Conservation (phyloP, 2,888 invertebrate species). For the Lycia hirtaria region DNA sequence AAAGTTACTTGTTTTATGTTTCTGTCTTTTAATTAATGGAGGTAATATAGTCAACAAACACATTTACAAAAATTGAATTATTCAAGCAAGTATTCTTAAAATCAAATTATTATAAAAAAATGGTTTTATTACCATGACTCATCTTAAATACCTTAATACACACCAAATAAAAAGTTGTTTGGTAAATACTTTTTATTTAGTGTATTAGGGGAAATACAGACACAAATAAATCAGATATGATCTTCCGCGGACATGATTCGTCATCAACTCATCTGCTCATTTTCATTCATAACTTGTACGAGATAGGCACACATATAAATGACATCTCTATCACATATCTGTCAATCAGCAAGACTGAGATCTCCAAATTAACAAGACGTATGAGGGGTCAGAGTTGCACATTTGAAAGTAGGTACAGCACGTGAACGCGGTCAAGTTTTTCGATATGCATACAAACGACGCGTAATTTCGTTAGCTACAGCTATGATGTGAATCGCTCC, state of each 20-base stretch:
- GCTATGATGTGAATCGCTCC: constrained; percentile 3
- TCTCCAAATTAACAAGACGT: constrained; percentile 25
- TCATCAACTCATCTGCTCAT: background rate
- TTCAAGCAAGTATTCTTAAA: too few relatives aligned
- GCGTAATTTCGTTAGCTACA: constrained; percentile 16
- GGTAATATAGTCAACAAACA: too few relatives aligned
- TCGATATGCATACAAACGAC: constrained; percentile 43
- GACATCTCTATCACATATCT: constrained; percentile 13
- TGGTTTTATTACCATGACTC: too few relatives aligned
- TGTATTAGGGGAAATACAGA: too few relatives aligned
- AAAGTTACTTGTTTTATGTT: too few relatives aligned
- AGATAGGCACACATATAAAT: constrained; percentile 4
- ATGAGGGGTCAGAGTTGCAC: constrained; percentile 12
- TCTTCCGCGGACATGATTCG: background rate
- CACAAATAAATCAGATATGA: background rate
- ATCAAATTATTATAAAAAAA: too few relatives aligned
- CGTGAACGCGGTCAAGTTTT: constrained; percentile 16
- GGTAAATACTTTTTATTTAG: too few relatives aligned
- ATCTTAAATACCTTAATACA: too few relatives aligned
- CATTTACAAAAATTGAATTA: too few relatives aligned
- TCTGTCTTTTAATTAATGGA: too few relatives aligned
- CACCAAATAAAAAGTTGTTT: too few relatives aligned
- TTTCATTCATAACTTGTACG: constrained; percentile 29
- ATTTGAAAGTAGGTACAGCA: background rate
- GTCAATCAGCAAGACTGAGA: constrained; percentile 5